phyloP scores from a whole-genome alignment of 2,888 invertebrate genomes.

The Sepioteuthis lessoniana region DNA sequence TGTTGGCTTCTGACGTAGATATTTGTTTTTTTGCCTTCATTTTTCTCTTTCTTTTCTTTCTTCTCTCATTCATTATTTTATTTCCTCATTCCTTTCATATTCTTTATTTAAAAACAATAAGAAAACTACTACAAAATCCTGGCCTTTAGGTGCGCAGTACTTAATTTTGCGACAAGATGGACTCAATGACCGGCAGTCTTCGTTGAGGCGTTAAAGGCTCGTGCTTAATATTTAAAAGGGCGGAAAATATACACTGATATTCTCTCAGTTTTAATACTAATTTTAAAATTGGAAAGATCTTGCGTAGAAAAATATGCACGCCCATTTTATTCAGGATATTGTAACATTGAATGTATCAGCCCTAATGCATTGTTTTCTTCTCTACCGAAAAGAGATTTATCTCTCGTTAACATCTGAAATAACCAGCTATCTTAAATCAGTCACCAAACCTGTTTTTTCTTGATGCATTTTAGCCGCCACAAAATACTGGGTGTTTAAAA shows the following conservation, averaged over 20 bases:
- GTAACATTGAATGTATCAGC: background rate
- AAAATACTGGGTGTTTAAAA: too few species aligned
- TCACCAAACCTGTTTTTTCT: too few species aligned
- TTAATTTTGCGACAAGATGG: background rate
- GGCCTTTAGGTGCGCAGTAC: background rate
- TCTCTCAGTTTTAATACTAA: background rate
- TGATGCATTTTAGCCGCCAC: too few species aligned
- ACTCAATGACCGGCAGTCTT: background rate
- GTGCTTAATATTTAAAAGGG: background rate
- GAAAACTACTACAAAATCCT: background rate
- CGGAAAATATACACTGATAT: background rate
- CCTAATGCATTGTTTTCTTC: background rate
- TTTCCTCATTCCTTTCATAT: background rate
- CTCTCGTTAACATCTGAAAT: background rate
- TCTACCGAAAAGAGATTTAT: background rate
- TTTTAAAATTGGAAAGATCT: background rate
- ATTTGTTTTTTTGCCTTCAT: background rate
- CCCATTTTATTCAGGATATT: background rate
- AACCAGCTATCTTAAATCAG: too few species aligned
- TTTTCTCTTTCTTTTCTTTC: background rate
- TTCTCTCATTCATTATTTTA: too few species aligned
- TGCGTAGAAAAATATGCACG: background rate
- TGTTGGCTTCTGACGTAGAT: too few species aligned
- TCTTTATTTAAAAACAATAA: background rate
- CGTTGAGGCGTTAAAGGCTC: background rate